Base-by-base conservation (phyloP, 2,797 vertebrate species). In the Perodicticus potto region DNA sequence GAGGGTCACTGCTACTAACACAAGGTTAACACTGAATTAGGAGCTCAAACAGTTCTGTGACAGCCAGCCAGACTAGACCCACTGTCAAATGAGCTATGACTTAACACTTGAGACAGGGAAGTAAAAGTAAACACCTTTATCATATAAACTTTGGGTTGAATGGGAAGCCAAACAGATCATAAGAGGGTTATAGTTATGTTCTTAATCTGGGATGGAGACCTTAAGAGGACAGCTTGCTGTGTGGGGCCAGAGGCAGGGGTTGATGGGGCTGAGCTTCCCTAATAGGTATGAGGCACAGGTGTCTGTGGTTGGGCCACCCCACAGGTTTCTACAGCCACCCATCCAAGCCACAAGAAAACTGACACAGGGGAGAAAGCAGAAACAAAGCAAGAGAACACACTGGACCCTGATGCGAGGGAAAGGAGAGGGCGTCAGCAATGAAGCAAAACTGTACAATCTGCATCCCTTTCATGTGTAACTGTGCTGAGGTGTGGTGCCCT, bases 401-500 rank as follows among this genome's bases (percentile, higher is more conserved):
- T 76, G 76, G 2, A 37, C 43, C 40, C 45, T 25, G 67, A 16
- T 29, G 5, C 19, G 4, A 16, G 7, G 57, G 37, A 9, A 27
- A n/a, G 0, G 1, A 34, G 84, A 27, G 88, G 67, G 82, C 13
- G 23, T 94, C 77, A 19, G 23, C n/a, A 86, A 78, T 10, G 10
- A 91, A 86, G 97, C 93, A 74, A 94, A 14, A 22, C 85, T 88
- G 88, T 91, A 94, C 37, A 89, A 96, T 88, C 93, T 3, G 11
- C 73, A 82, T 98, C 98, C 97, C 97, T 97, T 98, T 98, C 92
- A 83, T 94, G 93, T n/a, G 34, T 83, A 85, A 83, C 93, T 92
- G 82, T 72, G 43, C 92, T 69, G 53, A 97, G 94, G 94, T 43
- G 88, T 0, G 0, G 67, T 49, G 89, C 80, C 82, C 65, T 9